A percentile compares a stretch with the other conserved stretches of the same genome.
These are phyloP conservation scores for Pteruthius melanotis DNA, from an alignment of 2,113 vertebrate genomes.

Conservation along the genomic window DNA sequence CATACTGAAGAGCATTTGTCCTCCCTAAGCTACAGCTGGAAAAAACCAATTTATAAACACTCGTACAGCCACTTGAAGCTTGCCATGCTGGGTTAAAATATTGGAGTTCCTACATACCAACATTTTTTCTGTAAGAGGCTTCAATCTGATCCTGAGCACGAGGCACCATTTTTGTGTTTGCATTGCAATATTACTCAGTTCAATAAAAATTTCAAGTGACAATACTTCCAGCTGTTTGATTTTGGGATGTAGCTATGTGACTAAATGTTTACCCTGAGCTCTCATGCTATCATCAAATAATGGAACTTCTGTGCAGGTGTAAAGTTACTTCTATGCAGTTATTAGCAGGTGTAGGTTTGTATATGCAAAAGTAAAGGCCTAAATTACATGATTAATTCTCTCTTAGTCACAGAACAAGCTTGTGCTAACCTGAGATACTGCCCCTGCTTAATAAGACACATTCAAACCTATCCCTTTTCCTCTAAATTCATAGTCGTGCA, in stretches of 20 bases:
- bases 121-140: background rate
- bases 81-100: background rate
- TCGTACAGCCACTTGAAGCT: background rate
- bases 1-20: background rate
- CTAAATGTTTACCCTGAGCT: background rate
- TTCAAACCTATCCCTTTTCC: background rate
- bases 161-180: background rate
- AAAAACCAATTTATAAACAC: background rate
- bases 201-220: background rate
- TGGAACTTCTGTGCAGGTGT: background rate
- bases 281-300: background rate
- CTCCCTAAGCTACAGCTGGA: background rate
- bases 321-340: background rate
- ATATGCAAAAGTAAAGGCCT: background rate
- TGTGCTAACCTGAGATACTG: background rate
- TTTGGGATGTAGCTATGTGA: background rate
- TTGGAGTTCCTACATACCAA: background rate
- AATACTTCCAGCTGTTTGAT: background rate
- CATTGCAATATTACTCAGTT: background rate
- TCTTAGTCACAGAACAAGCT: background rate
- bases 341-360: background rate
- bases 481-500: background rate
- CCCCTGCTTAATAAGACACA: background rate
- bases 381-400: accelerated
- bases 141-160: background rate